These are phyloP conservation scores for Plagiodera versicolora DNA, from an alignment of 2,888 invertebrate species.

Conservation along the genomic window DNA sequence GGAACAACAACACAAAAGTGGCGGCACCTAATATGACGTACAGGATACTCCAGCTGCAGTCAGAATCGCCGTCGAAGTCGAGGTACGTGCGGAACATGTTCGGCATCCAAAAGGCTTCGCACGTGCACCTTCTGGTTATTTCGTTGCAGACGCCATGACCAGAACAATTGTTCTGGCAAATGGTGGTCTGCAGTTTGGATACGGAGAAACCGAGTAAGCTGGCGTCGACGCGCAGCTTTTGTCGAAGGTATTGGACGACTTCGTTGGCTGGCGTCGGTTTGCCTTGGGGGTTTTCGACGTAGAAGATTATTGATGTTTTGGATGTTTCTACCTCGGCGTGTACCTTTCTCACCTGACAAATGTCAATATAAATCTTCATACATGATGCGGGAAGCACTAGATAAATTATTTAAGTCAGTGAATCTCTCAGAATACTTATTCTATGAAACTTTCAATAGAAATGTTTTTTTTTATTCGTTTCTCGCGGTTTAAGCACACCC, in stretches of 20 bases:
- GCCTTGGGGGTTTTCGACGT: constrained; percentile 52
- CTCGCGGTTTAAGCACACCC: too few relatives aligned
- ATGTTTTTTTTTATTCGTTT: too few relatives aligned
- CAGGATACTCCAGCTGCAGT: constrained; percentile 91
- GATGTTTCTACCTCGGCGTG: constrained; percentile 57
- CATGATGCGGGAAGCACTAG: too few relatives aligned
- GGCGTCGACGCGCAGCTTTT: constrained; percentile 70
- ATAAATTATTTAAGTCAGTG: too few relatives aligned
- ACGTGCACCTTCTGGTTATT: constrained; percentile 79
- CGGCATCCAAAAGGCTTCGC: constrained; percentile 97
- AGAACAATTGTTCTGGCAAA: constrained; percentile 92
- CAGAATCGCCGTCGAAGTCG: constrained; percentile 45
- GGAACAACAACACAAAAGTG: constrained; percentile 60
- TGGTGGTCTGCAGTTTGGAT: constrained; percentile 75
- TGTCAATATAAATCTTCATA: too few relatives aligned
- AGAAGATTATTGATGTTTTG: constrained; percentile 57
- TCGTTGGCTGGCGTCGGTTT: constrained; percentile 61
- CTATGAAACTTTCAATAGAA: too few relatives aligned
- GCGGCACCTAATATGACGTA: constrained; percentile 81
- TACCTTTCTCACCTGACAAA: constrained; percentile 53
- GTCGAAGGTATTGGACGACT: constrained; percentile 67
- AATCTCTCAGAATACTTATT: too few relatives aligned
- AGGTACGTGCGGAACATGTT: constrained; percentile 27
- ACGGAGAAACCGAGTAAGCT: constrained; percentile 72
- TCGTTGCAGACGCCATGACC: constrained; percentile 89